Evolutionary conservation across 2,797 vertebrate species (phyloP).

Genomic region (Caiman crocodilus): DNA sequence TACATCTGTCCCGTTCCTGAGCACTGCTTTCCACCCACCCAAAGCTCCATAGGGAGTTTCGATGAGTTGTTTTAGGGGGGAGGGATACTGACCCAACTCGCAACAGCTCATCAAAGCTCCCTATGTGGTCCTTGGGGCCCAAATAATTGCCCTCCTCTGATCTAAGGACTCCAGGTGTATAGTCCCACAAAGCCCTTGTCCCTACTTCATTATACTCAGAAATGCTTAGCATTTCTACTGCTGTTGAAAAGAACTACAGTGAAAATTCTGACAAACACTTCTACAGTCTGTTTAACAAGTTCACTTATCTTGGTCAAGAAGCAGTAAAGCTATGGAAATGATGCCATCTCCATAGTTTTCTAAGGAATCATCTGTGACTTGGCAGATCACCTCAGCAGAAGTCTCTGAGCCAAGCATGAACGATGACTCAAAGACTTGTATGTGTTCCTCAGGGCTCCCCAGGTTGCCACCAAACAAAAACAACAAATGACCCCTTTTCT

Average conservation of each 20-base stretch:
- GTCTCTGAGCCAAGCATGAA: slow-evolving; percentile 47
- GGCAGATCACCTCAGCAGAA: slow-evolving; percentile 49
- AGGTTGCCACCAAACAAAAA: slow-evolving; percentile 38
- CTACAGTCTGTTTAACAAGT: neutral
- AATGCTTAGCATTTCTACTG: neutral
- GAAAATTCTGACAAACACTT: neutral
- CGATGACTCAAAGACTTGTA: slow-evolving; percentile 50
- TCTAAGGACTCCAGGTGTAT: neutral
- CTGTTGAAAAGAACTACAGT: neutral
- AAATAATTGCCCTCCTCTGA: too few relatives aligned
- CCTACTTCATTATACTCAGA: fast-evolving
- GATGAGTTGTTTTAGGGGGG: too few relatives aligned
- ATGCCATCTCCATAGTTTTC: slow-evolving; percentile 60
- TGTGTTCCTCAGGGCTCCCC: slow-evolving; percentile 46
- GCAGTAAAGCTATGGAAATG: slow-evolving; percentile 35
- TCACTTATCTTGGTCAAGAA: slow-evolving; percentile 21
- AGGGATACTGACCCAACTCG: too few relatives aligned
- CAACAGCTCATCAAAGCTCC: too few relatives aligned
- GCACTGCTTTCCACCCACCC: too few relatives aligned
- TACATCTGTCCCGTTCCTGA: neutral
- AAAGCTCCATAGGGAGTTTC: too few relatives aligned
- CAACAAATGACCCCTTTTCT: too few relatives aligned
- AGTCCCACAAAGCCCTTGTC: neutral
- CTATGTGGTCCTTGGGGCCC: too few relatives aligned
- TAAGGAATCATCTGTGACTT: slow-evolving; percentile 53